Evolutionary conservation across 2,888 invertebrate species (phyloP).

Genomic region (Agrotis ipsilon): DNA sequence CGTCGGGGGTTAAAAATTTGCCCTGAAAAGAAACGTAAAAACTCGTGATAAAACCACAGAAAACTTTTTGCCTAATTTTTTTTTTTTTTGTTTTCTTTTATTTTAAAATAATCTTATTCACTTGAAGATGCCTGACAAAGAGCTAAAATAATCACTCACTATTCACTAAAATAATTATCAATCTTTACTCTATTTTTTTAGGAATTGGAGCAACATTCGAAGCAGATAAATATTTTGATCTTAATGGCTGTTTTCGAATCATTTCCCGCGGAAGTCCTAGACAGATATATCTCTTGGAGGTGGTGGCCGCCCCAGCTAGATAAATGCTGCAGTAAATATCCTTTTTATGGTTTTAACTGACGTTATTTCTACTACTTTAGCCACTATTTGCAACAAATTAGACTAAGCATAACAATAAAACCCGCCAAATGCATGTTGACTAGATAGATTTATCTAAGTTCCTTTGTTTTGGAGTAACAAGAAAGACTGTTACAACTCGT

Average conservation of each 20-base stretch:
- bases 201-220: constrained; percentile 8
- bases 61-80: constrained; percentile 60
- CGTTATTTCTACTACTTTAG: constrained; percentile 70
- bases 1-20: too few species aligned
- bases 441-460: background rate
- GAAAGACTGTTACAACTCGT: constrained; percentile 17
- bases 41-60: constrained; percentile 31
- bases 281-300: constrained; percentile 69
- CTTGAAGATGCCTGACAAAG: too few species aligned
- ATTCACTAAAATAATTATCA: too few species aligned
- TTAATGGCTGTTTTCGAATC: constrained; percentile 70
- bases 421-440: background rate
- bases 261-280: constrained; percentile 69
- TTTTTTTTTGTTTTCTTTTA: constrained; percentile 65
- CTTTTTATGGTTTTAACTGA: constrained; percentile 71
- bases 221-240: constrained; percentile 49
- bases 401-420: constrained; percentile 21
- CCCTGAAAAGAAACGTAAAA: too few species aligned
- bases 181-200: background rate
- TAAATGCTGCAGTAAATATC: constrained; percentile 76
- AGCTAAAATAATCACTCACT: too few species aligned
- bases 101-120: constrained; percentile 66
- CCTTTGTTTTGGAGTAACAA: background rate
- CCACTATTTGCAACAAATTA: constrained; percentile 58
- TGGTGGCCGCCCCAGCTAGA: constrained; percentile 69